Percentiles rank a stretch among this genome's conserved stretches.
phyloP scores from a whole-genome alignment of 2,113 vertebrate genomes.

The Elgaria multicarinata region DNA sequence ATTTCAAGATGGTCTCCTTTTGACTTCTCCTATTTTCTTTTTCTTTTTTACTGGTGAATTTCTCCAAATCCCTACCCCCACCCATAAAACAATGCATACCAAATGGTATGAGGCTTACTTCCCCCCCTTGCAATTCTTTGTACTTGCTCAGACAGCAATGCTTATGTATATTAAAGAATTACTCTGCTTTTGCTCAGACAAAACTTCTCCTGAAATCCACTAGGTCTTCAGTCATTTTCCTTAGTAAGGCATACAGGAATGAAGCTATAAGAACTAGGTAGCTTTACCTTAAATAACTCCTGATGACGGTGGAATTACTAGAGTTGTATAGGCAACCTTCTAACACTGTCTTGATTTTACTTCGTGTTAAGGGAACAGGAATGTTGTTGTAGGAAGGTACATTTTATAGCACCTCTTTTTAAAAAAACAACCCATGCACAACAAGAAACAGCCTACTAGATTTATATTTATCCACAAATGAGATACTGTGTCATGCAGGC shows the following conservation, averaged over 20 bases:
- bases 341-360: conserved; percentile 51
- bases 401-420: conserved; percentile 12
- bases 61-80: conserved; percentile 42
- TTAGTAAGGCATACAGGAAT: conserved; percentile 46
- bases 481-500: conserved; percentile 68
- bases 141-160: conserved; percentile 51
- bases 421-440: conserved; percentile 52
- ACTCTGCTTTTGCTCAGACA: conserved; percentile 56
- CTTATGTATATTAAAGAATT: conserved; percentile 17
- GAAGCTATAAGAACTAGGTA: conserved; percentile 54
- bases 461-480: conserved; percentile 75
- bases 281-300: conserved; percentile 68
- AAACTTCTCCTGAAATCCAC: conserved; percentile 53
- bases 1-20: conserved; percentile 66
- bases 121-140: conserved; percentile 47
- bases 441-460: conserved; percentile 48
- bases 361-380: conserved; percentile 43
- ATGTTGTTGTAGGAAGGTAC: conserved; percentile 17
- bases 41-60: conserved; percentile 58
- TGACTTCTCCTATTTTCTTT: conserved; percentile 47
- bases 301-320: conserved; percentile 60
- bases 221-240: conserved; percentile 19
- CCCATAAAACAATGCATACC: conserved; percentile 35
- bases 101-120: conserved; percentile 39
- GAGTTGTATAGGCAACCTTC: conserved; percentile 63